phyloP scores from a whole-genome alignment of 1,140 invertebrate genomes.

The Pseudomyrmex flavicornis region DNA sequence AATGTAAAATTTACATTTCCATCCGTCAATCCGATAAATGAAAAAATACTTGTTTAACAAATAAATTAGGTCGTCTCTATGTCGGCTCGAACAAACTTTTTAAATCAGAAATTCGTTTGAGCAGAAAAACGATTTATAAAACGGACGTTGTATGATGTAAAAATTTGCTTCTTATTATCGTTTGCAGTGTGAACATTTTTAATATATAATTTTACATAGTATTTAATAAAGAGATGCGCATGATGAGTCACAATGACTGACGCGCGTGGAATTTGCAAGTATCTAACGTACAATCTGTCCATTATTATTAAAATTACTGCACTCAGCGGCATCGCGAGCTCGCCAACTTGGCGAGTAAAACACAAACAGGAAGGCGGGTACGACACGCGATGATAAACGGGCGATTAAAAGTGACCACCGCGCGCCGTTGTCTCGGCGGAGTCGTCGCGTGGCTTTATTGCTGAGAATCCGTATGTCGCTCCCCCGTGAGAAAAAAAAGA shows the following conservation, averaged over 20 bases:
- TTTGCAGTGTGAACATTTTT: background rate
- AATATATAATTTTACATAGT: background rate
- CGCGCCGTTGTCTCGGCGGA: constrained; percentile 48
- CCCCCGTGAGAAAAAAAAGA: constrained; percentile 16
- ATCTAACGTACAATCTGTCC: constrained; percentile 16
- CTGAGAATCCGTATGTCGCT: constrained; percentile 39
- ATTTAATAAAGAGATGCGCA: background rate
- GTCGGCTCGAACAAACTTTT: too few species aligned
- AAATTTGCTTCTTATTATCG: too few species aligned
- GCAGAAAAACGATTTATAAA: too few species aligned
- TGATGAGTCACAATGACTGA: constrained; percentile 8
- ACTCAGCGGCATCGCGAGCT: constrained; percentile 2
- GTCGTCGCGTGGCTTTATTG: constrained; percentile 62
- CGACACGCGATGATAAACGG: constrained; percentile 59
- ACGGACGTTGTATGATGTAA: too few species aligned
- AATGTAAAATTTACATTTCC: too few species aligned
- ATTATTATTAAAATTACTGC: constrained; percentile 45
- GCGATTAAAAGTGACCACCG: constrained; percentile 65
- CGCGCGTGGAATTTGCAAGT: background rate
- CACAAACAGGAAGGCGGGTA: constrained; percentile 8
- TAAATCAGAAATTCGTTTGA: too few species aligned
- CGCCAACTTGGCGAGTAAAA: constrained; percentile 51
- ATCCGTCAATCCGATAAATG: too few species aligned
- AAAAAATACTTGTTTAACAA: too few species aligned
- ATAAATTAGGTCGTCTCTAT: too few species aligned